Conservation (phyloP, 2,888 invertebrate genomes). For the Athripsodes cinereus region DNA sequence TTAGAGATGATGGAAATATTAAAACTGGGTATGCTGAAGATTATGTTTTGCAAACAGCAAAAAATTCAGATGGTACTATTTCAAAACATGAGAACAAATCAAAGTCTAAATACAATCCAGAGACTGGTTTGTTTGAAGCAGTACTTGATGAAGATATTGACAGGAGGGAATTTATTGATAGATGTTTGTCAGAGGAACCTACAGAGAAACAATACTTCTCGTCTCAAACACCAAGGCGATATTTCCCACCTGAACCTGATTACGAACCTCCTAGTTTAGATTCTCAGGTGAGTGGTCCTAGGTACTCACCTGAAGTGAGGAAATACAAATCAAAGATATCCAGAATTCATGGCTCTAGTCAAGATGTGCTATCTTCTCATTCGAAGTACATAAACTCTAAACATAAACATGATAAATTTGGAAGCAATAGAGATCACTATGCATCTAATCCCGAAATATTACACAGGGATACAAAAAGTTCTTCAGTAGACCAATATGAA, state of each 20-base stretch:
- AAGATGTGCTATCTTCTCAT: constrained; percentile 42
- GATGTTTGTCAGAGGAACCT: constrained; percentile 33
- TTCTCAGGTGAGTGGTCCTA: constrained; percentile 54
- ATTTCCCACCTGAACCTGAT: constrained; percentile 48
- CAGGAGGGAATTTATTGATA: constrained; percentile 40
- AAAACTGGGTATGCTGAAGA: constrained; percentile 50
- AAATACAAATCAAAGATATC: constrained; percentile 41
- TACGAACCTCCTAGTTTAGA: constrained; percentile 65
- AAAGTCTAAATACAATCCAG: constrained; percentile 44
- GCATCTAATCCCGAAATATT: constrained; percentile 58
- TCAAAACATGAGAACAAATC: constrained; percentile 37
- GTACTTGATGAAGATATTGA: constrained; percentile 40
- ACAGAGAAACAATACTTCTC: constrained; percentile 32
- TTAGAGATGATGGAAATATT: constrained; percentile 51
- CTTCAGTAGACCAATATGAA: constrained; percentile 42
- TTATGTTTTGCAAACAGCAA: constrained; percentile 46
- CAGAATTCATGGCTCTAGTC: constrained; percentile 46
- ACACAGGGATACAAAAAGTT: constrained; percentile 46
- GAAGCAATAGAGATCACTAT: constrained; percentile 49
- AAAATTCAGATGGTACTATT: constrained; percentile 41
- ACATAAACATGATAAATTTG: constrained; percentile 42
- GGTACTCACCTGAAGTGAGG: constrained; percentile 55
- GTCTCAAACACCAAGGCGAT: constrained; percentile 35
- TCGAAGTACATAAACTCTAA: constrained; percentile 38
- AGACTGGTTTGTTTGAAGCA: constrained; percentile 40